Evolutionary conservation across 2,888 invertebrate species (phyloP), one percentile per base, ranked within the genome.

Genomic region (Andrena bicolor): DNA sequence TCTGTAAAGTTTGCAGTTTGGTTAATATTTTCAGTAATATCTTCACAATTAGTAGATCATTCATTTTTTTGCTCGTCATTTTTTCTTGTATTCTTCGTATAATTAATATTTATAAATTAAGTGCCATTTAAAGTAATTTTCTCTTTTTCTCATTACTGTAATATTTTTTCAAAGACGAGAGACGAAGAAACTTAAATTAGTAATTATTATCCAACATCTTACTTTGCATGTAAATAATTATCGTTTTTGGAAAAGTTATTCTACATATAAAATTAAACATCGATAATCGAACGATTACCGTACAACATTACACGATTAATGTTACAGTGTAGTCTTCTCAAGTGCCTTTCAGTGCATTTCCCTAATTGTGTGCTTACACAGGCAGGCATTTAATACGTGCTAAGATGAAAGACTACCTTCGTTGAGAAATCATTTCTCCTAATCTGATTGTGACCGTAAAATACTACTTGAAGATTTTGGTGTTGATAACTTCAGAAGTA

Each of bases 391-490:
- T 63, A 48, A 53, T 20, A 58, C 8, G 41, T 64, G 16, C 16
- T 3, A n/a, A 72, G 63, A 72, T 64, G 30, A 53, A 53, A 53
- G 51, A 53, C 51, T 35, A 5, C 23, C 28, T 32, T 41, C 8
- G 32, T 63, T 28, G 23, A n/a, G 10, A n/a, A 23, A 49, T 64
- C 26, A 53, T 53, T 63, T 51, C 32, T 26, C 30, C 61, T 51
- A 61, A 61, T 53, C 51, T 53, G 16, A 63, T 6, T 10, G 2
- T 26, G 32, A 63, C 5, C n/a, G 3, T 35, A 51, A 63, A 58
- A 63, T 35, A 20, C 49, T 16, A 64, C 32, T 63, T 28, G 0
- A 13, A 70, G 69, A 70, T 70, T 58, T 63, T 26, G 20, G 13
- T 3, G 72, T 8, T n/a, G 63, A 72, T 63, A 51, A 26, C 26